Evolutionary conservation across 2,113 vertebrate genomes (phyloP).

Genomic region (Xiphophorus couchianus): DNA sequence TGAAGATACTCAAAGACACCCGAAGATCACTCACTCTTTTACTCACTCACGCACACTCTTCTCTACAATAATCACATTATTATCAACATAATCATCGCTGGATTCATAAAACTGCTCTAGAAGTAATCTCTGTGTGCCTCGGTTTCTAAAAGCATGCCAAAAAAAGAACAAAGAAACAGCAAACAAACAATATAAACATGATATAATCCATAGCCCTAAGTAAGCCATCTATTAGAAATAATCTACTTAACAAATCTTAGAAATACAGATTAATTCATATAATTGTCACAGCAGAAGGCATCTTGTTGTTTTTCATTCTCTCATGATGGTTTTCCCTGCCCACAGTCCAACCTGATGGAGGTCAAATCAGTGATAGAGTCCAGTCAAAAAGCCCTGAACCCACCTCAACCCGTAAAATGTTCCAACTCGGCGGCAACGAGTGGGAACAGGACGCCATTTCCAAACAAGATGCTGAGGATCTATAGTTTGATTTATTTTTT

Average conservation of each 20-base stretch:
- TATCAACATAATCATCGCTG: slow-evolving; percentile 42
- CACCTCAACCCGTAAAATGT: slow-evolving; percentile 46
- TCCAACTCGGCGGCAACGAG: slow-evolving; percentile 26
- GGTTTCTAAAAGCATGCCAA: slow-evolving; percentile 57
- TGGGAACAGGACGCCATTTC: slow-evolving; percentile 27
- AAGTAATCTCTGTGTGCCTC: slow-evolving; percentile 67
- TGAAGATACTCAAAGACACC: slow-evolving; percentile 52
- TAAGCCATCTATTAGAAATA: slow-evolving; percentile 64
- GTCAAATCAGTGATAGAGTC: slow-evolving; percentile 49
- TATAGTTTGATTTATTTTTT: neutral
- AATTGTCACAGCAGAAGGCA: slow-evolving; percentile 83
- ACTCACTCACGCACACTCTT: slow-evolving; percentile 23
- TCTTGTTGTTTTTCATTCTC: slow-evolving; percentile 58
- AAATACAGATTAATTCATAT: slow-evolving; percentile 72
- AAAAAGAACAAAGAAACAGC: slow-evolving; percentile 43
- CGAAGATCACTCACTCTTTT: slow-evolving; percentile 25
- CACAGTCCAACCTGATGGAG: slow-evolving; percentile 48
- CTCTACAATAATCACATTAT: slow-evolving; percentile 63
- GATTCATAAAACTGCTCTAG: slow-evolving; percentile 60
- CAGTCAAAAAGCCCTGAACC: slow-evolving; percentile 32
- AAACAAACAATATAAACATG: slow-evolving; percentile 53
- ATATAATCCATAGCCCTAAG: slow-evolving; percentile 68
- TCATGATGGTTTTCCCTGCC: slow-evolving; percentile 42
- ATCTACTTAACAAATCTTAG: slow-evolving; percentile 69
- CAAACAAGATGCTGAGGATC: slow-evolving; percentile 38